phyloP scores from a whole-genome alignment of 2,888 invertebrate genomes.

The Prosapia bicincta region DNA sequence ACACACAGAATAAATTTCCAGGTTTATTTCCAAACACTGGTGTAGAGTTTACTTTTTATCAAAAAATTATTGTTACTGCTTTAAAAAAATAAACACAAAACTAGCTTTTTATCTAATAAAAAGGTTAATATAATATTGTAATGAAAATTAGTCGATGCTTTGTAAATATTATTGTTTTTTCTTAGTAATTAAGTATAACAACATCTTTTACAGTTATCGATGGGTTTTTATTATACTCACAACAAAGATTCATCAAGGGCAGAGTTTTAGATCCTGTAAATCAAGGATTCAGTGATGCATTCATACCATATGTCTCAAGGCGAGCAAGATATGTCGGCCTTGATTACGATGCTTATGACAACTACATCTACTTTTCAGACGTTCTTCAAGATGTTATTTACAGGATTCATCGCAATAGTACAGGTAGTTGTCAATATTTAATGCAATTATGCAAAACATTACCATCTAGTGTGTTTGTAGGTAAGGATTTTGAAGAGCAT shows the following conservation, averaged over 20 bases:
- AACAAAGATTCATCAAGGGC: conserved; percentile 93
- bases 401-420: conserved; percentile 49
- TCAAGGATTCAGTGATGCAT: conserved; percentile 92
- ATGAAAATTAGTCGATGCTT: no score
- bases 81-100: no score
- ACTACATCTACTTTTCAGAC: conserved; percentile 96
- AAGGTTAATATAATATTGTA: no score
- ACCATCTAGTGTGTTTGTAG: no score
- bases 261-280: conserved; percentile 83
- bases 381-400: conserved; percentile 94
- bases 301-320: conserved; percentile 87
- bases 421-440: no score
- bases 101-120: no score
- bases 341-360: conserved; percentile 87
- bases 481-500: no score
- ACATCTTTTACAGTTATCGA: conserved; percentile 56
- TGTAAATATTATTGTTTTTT: background rate
- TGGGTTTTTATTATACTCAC: conserved; percentile 93
- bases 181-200: background rate
- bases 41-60: no score
- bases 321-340: conserved; percentile 91
- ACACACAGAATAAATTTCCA: no score
- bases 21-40: no score
- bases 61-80: no score
- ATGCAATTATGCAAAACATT: no score